phyloP scores from a whole-genome alignment of 2,797 vertebrate species.

The Gobionotothen gibberifrons region DNA sequence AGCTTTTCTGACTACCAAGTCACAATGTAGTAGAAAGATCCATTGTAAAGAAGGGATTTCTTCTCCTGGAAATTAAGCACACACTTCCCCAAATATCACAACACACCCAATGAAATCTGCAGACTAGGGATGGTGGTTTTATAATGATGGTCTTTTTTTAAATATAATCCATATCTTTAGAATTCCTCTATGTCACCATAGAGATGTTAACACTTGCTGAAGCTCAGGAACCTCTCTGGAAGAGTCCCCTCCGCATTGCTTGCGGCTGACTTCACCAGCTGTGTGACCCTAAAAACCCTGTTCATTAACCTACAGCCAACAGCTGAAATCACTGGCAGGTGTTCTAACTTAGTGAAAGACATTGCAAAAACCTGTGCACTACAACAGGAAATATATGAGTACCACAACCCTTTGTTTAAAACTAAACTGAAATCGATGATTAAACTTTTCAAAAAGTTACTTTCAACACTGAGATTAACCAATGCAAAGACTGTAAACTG shows the following conservation, averaged over 20 bases:
- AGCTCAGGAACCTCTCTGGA: background rate
- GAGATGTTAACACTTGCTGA: slow-evolving; percentile 12
- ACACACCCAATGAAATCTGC: background rate
- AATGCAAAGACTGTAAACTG: background rate
- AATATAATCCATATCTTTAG: background rate
- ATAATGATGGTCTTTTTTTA: background rate
- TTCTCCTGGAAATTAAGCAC: background rate
- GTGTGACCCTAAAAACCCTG: slow-evolving; percentile 57
- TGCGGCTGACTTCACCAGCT: slow-evolving; percentile 54
- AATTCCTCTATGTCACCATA: background rate
- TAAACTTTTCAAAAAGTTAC: background rate
- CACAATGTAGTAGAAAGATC: background rate
- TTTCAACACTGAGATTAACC: background rate
- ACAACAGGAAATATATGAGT: too few species aligned
- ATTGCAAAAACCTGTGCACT: slow-evolving; percentile 8
- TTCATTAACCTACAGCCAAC: slow-evolving; percentile 46
- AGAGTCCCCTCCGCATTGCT: slow-evolving; percentile 24
- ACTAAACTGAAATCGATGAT: background rate
- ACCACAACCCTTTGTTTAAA: background rate
- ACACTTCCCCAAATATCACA: slow-evolving; percentile 1
- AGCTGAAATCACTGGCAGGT: slow-evolving; percentile 65
- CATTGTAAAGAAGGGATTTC: background rate
- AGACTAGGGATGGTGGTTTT: background rate
- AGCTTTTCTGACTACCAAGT: slow-evolving; percentile 1
- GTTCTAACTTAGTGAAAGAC: slow-evolving; percentile 41